phyloP scores from a whole-genome alignment of 2,113 vertebrate species.

The Myrmophylax atrothorax region DNA sequence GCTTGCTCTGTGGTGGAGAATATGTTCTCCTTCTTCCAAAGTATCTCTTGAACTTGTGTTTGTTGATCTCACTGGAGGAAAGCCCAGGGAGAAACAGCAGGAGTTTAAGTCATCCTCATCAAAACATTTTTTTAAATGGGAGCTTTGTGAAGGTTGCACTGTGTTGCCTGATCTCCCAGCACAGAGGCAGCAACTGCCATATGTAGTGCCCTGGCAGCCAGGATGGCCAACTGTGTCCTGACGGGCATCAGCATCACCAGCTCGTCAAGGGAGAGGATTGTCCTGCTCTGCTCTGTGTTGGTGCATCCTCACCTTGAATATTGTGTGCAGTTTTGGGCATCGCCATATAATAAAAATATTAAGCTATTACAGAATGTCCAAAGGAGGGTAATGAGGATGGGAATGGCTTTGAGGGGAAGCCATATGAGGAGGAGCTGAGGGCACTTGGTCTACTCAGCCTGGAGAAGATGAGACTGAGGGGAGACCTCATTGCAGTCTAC shows the following conservation, averaged over 20 bases:
- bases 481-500: not conserved
- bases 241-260: not conserved
- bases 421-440: not conserved
- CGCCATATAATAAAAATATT: not conserved
- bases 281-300: not conserved
- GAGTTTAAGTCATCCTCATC: not conserved
- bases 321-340: not conserved
- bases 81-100: not conserved
- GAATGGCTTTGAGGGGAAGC: not conserved
- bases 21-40: not conserved
- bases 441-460: not conserved
- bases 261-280: not conserved
- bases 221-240: not conserved
- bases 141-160: not conserved
- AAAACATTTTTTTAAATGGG: not conserved
- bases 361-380: not conserved
- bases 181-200: accelerated
- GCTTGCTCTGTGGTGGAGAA: not conserved
- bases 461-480: not conserved
- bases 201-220: not conserved
- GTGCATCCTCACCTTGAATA: not conserved
- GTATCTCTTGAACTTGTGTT: not conserved
- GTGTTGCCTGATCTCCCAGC: not conserved
- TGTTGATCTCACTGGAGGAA: not conserved
- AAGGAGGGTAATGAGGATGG: not conserved